These are phyloP conservation scores for Beaufortia kweichowensis DNA, from an alignment of 2,113 vertebrate species.

Conservation along the genomic window DNA sequence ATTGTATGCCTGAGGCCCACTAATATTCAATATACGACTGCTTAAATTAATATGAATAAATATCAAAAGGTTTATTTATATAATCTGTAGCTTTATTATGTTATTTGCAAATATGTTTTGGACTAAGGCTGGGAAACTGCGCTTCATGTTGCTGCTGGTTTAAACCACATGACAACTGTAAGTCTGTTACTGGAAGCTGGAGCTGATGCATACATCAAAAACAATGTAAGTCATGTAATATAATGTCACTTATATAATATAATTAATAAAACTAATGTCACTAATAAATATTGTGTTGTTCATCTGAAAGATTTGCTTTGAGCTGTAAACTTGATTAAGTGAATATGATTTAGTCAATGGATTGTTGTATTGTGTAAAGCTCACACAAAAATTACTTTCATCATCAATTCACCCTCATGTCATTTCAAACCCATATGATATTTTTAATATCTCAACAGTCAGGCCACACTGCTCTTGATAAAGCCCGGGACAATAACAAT, in stretches of 20 bases:
- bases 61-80: too few species aligned
- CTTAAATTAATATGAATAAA: too few species aligned
- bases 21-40: too few species aligned
- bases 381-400: too few species aligned
- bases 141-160: slow-evolving; percentile 84
- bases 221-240: slow-evolving; percentile 75
- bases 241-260: not conserved
- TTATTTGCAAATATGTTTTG: not conserved
- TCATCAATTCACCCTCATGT: too few species aligned
- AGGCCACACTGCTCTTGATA: slow-evolving; percentile 86
- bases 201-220: slow-evolving; percentile 76
- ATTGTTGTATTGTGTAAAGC: too few species aligned
- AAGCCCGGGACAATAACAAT: slow-evolving; percentile 83
- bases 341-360: too few species aligned
- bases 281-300: not conserved
- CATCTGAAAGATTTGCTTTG: not conserved
- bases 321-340: not conserved
- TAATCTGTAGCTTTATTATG: too few species aligned
- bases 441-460: slow-evolving; percentile 66
- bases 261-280: too few species aligned
- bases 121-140: slow-evolving; percentile 85
- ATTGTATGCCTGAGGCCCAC: too few species aligned
- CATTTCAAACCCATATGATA: too few species aligned
- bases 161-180: slow-evolving; percentile 87
- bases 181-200: slow-evolving; percentile 85